Evolutionary conservation across 2,797 vertebrate genomes (phyloP).

Genomic region (Phoxinus dragarum): DNA sequence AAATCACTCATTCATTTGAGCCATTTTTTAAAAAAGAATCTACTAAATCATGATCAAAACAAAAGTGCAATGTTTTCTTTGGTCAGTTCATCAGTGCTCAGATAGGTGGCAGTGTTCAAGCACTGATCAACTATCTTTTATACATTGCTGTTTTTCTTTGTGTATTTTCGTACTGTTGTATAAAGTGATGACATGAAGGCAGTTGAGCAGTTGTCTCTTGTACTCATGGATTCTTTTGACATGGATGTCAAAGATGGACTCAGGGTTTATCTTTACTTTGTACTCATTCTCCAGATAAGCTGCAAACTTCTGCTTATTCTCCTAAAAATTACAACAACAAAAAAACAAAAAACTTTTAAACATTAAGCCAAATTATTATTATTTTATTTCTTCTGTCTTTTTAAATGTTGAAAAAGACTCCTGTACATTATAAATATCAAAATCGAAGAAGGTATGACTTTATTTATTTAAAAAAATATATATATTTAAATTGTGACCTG

Average conservation of each 20-base stretch:
- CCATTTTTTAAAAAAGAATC: no score
- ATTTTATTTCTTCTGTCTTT: no score
- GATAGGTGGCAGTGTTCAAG: slow-evolving; percentile 34
- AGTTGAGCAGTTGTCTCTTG: slow-evolving; percentile 87
- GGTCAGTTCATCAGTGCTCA: slow-evolving; percentile 6
- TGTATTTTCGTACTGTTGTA: slow-evolving; percentile 82
- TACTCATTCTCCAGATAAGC: slow-evolving; percentile 82
- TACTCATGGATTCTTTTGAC: slow-evolving; percentile 90
- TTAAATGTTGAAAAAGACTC: not conserved
- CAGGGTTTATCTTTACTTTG: slow-evolving; percentile 84
- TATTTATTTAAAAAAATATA: not conserved
- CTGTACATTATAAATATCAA: not conserved
- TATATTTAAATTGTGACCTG: slow-evolving; percentile 72
- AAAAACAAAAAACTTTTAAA: not conserved
- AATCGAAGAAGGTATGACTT: rapidly evolving
- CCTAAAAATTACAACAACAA: slow-evolving; percentile 69
- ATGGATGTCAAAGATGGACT: slow-evolving; percentile 86
- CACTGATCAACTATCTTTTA: not conserved
- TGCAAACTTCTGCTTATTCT: slow-evolving; percentile 87
- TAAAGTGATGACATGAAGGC: slow-evolving; percentile 83
- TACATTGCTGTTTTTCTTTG: not conserved
- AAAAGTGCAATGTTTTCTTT: not conserved
- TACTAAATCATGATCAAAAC: no score
- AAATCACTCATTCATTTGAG: not conserved
- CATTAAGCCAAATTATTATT: no score